These are phyloP conservation scores for Yponomeuta cagnagella DNA, from an alignment of 2,888 invertebrate genomes.

Conservation along the genomic window DNA sequence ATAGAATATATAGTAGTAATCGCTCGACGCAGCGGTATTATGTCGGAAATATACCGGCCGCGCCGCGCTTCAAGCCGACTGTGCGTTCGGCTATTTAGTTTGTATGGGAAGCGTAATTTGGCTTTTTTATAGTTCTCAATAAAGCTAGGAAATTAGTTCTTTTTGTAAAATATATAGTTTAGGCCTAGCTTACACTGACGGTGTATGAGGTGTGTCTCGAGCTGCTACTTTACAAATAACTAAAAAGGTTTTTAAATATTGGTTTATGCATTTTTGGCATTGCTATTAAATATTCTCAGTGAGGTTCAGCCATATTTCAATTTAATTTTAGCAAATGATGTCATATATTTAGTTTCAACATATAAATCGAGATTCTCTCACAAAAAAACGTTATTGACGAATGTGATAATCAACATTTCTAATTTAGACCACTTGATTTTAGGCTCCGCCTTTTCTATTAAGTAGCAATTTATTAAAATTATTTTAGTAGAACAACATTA, in stretches of 20 bases:
- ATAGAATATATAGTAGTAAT: slow-evolving; percentile 77
- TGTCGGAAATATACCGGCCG: slow-evolving; percentile 76
- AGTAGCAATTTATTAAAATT: too few relatives aligned
- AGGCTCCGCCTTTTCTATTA: too few relatives aligned
- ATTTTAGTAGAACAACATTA: too few relatives aligned
- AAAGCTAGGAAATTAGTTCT: slow-evolving; percentile 56
- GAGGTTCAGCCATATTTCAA: not conserved
- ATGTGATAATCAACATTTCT: too few relatives aligned
- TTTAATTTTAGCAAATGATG: not conserved
- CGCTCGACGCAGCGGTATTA: slow-evolving; percentile 77
- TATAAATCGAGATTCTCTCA: too few relatives aligned
- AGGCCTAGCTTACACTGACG: slow-evolving; percentile 61
- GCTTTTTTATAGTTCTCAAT: slow-evolving; percentile 62
- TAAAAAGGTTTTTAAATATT: slow-evolving; percentile 17
- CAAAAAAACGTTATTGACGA: too few relatives aligned
- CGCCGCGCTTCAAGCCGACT: slow-evolving; percentile 68
- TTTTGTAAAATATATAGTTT: slow-evolving; percentile 64
- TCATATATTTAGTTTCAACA: not conserved
- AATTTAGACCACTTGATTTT: too few relatives aligned
- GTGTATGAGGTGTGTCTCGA: slow-evolving; percentile 50
- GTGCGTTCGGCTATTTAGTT: slow-evolving; percentile 69
- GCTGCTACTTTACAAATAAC: slow-evolving; percentile 34
- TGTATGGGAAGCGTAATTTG: slow-evolving; percentile 70
- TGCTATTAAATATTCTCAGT: not conserved
- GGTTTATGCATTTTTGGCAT: not conserved